These are phyloP conservation scores for Rhodophaea formosa DNA, from an alignment of 2,888 invertebrate species.

Conservation along the genomic window DNA sequence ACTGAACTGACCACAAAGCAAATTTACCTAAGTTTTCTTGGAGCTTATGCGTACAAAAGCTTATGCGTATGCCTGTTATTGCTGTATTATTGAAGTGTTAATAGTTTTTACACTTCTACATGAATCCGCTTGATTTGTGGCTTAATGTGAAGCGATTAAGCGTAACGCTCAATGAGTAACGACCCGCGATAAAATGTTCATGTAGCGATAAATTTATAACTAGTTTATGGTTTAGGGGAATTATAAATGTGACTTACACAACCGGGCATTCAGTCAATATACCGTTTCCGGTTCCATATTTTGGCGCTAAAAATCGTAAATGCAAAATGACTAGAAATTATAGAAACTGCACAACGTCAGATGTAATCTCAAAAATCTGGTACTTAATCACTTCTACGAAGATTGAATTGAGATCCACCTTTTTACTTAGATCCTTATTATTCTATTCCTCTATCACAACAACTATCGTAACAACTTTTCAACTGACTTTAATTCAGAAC, in stretches of 20 bases:
- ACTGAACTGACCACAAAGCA: no score
- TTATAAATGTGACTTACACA: neutral
- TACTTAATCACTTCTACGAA: no score
- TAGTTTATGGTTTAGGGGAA: neutral
- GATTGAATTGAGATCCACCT: no score
- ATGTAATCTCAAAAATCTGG: no score
- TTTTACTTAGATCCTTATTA: no score
- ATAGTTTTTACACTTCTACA: neutral
- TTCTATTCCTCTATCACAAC: no score
- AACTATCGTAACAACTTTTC: no score
- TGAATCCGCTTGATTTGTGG: slow-evolving; percentile 20
- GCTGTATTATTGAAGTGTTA: neutral
- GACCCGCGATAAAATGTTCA: slow-evolving; percentile 1
- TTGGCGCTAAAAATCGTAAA: no score
- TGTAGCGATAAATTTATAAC: neutral
- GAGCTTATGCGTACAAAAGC: neutral
- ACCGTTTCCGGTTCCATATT: neutral
- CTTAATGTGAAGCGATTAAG: slow-evolving; percentile 25
- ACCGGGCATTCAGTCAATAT: neutral
- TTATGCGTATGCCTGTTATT: neutral
- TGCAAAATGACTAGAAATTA: no score
- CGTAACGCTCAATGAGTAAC: neutral
- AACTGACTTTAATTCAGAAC: no score
- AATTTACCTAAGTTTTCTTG: no score
- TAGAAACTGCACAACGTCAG: no score